Evolutionary conservation across 2,888 invertebrate genomes (phyloP), one percentile per base, ranked within the genome.

Genomic region (Lasioglossum calceatum): DNA sequence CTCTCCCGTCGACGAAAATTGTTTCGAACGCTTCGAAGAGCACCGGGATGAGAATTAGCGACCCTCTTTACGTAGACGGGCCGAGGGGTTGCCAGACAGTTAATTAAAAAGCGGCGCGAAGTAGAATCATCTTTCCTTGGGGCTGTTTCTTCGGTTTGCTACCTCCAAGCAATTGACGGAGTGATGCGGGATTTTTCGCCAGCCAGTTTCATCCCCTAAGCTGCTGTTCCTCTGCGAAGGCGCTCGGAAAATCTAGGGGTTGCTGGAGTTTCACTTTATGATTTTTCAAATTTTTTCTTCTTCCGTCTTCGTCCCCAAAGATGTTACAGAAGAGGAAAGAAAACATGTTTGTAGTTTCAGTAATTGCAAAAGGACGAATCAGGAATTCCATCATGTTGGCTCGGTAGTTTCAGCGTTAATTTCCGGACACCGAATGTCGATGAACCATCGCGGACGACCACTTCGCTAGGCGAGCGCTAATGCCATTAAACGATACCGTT

Each of bases 51-150:
- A 82, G 83, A 83, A 88, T 89, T 87, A 87, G 87, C 81, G 50
- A 86, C 86, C 85, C 88, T 70, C 82, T 81, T 70, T 71, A 54
- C 19, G 39, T 19, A 76, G 61, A 61, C 67, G 47, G 61, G 61
- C 77, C 86, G 67, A 77, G 83, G 79, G 72, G 86, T 79, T 84
- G 76, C 74, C 47, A 80, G 78, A 77, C 84, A 84, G 92, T 92
- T 93, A 92, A 93, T 93, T 93, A 91, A 92, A 93, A 92, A 93
- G 88, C 84, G 79, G 10, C 54, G 84, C 87, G 50, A 84, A 89
- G 87, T 89, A 82, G 89, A 91, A 91, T 90, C 82, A 86, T 89
- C 83, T 78, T 71, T 71, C 42, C 39, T 42, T 61, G 73, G 61
- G 77, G 72, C 42, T 42, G 61, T 27, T 70, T 74, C 71, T 32